Base-by-base conservation (phyloP, 2,113 vertebrate species). In the Burhinus bistriatus region DNA sequence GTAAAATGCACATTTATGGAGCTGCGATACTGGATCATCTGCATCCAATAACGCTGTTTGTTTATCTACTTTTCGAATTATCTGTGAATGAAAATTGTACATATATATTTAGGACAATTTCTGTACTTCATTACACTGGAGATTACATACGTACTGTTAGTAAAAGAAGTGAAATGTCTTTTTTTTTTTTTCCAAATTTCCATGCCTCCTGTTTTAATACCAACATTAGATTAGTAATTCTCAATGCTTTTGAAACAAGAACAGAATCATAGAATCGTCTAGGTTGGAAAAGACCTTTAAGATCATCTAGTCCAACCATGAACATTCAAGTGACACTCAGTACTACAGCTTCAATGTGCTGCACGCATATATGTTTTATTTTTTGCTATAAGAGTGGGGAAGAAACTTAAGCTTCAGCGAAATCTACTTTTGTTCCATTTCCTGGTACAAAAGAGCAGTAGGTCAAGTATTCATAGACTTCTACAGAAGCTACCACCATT, bases 1-100 rank as follows among this genome's bases (percentile, higher is more conserved):
- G 98, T 99, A 99, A 98, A 99, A 99, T 82, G 99, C 99, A 98
- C 99, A 99, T 97, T 99, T 99, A 98, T 99, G 99, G 96, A 99
- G 99, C 97, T 99, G 99, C 42, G 99, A 99, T 84, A 99, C 99
- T 8, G 99, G 99, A 95, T 99, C 99, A 59, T 99, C 99, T 82
- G 99, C 99, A 94, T 99, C 99, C 98, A 99, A 97, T 97, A 99
- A 98, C 21, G 99, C 99, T 0, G 99, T 99, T 98, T 99, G 99
- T 97, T 99, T 99, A 98, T 99, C 99, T 97, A 99, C 99, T 97
- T 99, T 99, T 90, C 99, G 99, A 97, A 99, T 99, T 94, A 99
- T 99, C 99, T 99, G 97, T 75, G n/a, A 93, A 93, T 34, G 32
- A 83, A 91, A 97, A 89, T 92, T 32, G 27, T 18, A 93, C 32